Conservation (phyloP, 2,113 vertebrate genomes). For the Amblyopsis rosae region DNA sequence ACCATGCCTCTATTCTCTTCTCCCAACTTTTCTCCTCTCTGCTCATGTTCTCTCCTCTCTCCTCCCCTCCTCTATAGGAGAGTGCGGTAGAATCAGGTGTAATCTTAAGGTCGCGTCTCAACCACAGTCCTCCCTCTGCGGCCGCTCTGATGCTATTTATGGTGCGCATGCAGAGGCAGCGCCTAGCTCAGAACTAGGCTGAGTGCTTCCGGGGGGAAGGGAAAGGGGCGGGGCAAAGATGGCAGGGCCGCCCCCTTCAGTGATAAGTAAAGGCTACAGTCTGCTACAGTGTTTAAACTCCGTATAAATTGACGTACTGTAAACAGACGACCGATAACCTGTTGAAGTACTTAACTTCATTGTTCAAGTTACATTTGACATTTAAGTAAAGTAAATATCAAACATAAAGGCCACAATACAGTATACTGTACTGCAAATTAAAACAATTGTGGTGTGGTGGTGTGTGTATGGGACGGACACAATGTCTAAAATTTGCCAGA, state of each 20-base stretch:
- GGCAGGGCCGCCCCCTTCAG: conserved; percentile 30
- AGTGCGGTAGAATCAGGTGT: conserved; percentile 45
- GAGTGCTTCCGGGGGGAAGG: conserved; percentile 36
- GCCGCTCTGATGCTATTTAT: conserved; percentile 59
- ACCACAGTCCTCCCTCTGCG: conserved; percentile 58
- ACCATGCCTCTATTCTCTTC: neutral
- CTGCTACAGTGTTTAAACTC: neutral
- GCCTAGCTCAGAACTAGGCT: conserved; percentile 32
- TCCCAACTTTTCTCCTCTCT: conserved; percentile 5
- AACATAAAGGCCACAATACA: too few relatives aligned
- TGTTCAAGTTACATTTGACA: too few relatives aligned
- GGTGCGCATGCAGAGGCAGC: conserved; percentile 55
- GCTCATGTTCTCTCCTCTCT: conserved; percentile 1
- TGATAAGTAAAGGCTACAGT: conserved; percentile 17
- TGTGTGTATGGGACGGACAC: too few relatives aligned
- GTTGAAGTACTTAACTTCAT: too few relatives aligned
- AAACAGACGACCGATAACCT: too few relatives aligned
- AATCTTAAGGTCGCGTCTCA: conserved; percentile 50
- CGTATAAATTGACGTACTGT: too few relatives aligned
- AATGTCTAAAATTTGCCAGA: too few relatives aligned
- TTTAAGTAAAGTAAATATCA: too few relatives aligned
- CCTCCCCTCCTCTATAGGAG: conserved; percentile 13
- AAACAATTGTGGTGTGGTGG: too few relatives aligned
- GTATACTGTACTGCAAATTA: too few relatives aligned
- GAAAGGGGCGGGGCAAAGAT: conserved; percentile 18